Percentiles rank a stretch among this genome's conserved stretches.
phyloP scores from a whole-genome alignment of 2,113 vertebrate species.

The Solea solea region DNA sequence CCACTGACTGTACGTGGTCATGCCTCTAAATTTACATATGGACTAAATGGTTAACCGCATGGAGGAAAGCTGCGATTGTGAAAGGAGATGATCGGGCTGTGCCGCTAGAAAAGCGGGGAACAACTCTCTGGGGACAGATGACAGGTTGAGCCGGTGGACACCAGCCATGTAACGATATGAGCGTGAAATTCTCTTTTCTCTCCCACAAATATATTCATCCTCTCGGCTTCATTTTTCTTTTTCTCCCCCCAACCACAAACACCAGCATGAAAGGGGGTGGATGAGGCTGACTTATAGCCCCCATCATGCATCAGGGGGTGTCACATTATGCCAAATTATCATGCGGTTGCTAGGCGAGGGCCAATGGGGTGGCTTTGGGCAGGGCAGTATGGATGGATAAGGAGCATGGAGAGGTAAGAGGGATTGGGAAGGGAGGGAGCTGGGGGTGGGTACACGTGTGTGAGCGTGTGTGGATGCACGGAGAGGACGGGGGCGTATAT shows the following conservation, averaged over 20 bases:
- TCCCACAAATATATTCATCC: constrained; percentile 54
- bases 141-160: constrained; percentile 65
- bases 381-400: constrained; percentile 69
- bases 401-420: constrained; percentile 67
- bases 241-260: constrained; percentile 47
- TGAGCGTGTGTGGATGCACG: constrained; percentile 27
- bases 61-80: constrained; percentile 41
- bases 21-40: constrained; percentile 16
- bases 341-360: constrained; percentile 79
- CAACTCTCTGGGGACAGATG: constrained; percentile 61
- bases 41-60: constrained; percentile 29
- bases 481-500: constrained; percentile 13
- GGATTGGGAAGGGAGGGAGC: constrained; percentile 46
- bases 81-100: constrained; percentile 31
- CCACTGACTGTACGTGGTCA: constrained; percentile 4
- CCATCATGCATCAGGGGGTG: constrained; percentile 78
- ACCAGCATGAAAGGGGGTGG: constrained; percentile 38
- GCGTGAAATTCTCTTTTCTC: constrained; percentile 71
- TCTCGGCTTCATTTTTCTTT: constrained; percentile 50
- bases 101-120: constrained; percentile 34
- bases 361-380: constrained; percentile 67
- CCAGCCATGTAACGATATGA: constrained; percentile 66
- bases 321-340: constrained; percentile 82
- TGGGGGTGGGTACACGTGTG: constrained; percentile 49
- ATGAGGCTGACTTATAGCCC: constrained; percentile 65